phyloP scores from a whole-genome alignment of 2,113 vertebrate genomes.

The Sus scrofa region DNA sequence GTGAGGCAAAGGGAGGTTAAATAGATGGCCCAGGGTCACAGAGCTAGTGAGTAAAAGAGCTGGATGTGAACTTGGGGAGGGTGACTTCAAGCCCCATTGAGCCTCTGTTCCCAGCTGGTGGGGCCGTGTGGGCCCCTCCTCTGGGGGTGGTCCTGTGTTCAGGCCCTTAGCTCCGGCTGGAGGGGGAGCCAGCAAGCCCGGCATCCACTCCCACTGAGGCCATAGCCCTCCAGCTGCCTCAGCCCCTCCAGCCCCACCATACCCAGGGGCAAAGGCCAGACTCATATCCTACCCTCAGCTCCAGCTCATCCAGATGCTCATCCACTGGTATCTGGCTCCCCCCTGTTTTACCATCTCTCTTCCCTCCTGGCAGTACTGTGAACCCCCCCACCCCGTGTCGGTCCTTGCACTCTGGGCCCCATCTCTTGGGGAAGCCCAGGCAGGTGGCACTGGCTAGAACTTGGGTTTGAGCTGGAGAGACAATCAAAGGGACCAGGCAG shows the following conservation, averaged over 20 bases:
- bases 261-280: not conserved
- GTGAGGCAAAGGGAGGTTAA: not conserved
- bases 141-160: not conserved
- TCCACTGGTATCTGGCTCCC: not conserved
- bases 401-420: not conserved
- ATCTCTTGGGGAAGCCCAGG: not conserved
- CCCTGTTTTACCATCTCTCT: not conserved
- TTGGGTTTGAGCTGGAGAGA: not conserved
- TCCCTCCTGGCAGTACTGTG: too few relatives aligned
- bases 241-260: accelerated
- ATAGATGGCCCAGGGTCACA: not conserved
- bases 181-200: not conserved
- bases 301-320: not conserved
- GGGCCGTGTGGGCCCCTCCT: not conserved
- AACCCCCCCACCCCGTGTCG: not conserved
- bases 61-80: not conserved
- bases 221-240: not conserved
- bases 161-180: not conserved
- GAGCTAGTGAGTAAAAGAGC: not conserved
- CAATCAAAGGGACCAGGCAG: not conserved
- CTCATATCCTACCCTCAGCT: not conserved
- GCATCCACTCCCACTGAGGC: not conserved
- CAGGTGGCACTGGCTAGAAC: not conserved
- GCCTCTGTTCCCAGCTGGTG: not conserved
- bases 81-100: not conserved